Percentiles rank a stretch among this genome's conserved stretches.
Conservation (phyloP, 2,797 vertebrate genomes). For the Gallinago nigripennis region DNA sequence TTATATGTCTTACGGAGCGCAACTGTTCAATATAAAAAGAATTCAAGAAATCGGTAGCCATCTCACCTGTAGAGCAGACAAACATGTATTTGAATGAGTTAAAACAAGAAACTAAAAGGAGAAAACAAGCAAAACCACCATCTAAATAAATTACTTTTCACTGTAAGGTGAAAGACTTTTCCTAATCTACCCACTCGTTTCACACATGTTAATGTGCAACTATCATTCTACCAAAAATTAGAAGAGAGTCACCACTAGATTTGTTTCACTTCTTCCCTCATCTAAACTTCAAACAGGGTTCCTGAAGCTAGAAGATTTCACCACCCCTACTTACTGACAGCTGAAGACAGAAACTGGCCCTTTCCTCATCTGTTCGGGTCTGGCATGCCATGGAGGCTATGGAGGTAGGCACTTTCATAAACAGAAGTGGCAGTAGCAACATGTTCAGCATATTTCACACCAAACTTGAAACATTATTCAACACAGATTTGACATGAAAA, state of each 20-base stretch:
- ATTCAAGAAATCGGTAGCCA: not conserved
- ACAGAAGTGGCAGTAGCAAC: not conserved
- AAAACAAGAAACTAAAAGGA: not conserved
- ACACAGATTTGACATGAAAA: not conserved
- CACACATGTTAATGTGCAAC: not conserved
- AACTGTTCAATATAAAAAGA: not conserved
- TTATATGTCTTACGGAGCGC: not conserved
- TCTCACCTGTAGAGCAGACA: not conserved
- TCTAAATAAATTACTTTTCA: not conserved
- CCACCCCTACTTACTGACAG: not conserved
- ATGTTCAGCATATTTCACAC: not conserved
- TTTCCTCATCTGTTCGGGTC: not conserved
- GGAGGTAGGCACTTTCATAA: not conserved
- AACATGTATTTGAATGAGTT: not conserved
- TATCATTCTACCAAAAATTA: constrained; percentile 12
- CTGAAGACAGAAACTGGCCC: not conserved
- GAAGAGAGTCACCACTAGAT: not conserved
- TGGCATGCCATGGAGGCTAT: fast-evolving
- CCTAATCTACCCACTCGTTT: constrained; percentile 12
- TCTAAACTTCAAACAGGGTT: not conserved
- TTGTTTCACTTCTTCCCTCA: not conserved
- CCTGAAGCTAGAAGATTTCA: not conserved
- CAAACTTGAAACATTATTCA: not conserved
- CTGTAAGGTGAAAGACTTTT: not conserved
- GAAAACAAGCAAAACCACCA: constrained; percentile 10